Percentiles rank a stretch among this genome's conserved stretches.
These are phyloP conservation scores for Craniophora ligustri DNA, from an alignment of 2,888 invertebrate genomes.

Conservation along the genomic window DNA sequence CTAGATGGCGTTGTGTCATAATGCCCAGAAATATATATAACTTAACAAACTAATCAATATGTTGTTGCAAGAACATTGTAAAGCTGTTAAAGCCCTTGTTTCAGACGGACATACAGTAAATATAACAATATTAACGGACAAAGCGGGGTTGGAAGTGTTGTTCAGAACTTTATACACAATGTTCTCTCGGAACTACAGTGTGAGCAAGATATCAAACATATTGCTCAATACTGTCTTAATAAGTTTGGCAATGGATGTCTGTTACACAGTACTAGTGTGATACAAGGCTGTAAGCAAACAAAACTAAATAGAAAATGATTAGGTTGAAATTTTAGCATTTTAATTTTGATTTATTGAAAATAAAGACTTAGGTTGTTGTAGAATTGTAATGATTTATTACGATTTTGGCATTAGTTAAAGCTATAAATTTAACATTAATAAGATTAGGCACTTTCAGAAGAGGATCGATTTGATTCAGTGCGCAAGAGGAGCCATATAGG, in stretches of 20 bases:
- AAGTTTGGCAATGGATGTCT: slow-evolving; percentile 58
- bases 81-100: slow-evolving; percentile 28
- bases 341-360: no score
- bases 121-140: slow-evolving; percentile 64
- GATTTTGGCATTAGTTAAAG: no score
- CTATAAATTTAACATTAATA: no score
- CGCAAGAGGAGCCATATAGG: no score
- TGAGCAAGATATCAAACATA: slow-evolving; percentile 74
- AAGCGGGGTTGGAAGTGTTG: slow-evolving; percentile 61
- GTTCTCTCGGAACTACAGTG: slow-evolving; percentile 62
- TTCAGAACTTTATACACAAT: slow-evolving; percentile 62
- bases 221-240: slow-evolving; percentile 61
- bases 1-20: no score
- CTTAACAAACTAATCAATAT: slow-evolving; percentile 49
- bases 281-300: no score
- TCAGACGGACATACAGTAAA: slow-evolving; percentile 34
- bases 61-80: slow-evolving; percentile 36
- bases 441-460: no score
- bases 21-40: no score
- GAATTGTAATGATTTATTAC: no score
- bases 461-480: no score
- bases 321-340: no score
- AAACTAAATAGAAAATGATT: background rate
- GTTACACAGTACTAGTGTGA: slow-evolving; percentile 67
- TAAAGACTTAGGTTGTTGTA: no score